A percentile compares a stretch with the other conserved stretches of the same genome.
Evolutionary conservation across 2,113 vertebrate genomes (phyloP).

Genomic region (Fregata magnificens): DNA sequence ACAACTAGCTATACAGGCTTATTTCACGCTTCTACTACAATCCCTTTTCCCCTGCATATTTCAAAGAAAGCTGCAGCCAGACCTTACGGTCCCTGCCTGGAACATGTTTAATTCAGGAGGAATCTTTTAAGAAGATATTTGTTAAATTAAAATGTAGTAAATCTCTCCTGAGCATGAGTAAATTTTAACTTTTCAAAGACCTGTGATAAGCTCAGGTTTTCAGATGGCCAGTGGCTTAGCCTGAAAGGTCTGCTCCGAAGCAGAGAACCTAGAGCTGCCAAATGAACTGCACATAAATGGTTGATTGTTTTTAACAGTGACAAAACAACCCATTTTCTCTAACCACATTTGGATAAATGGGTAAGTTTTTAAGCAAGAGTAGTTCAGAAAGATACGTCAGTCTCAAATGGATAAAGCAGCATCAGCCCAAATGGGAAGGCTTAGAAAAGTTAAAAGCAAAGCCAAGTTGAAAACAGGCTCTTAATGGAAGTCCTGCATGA

Average conservation of each 20-base stretch:
- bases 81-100: background rate
- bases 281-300: background rate
- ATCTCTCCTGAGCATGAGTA: background rate
- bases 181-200: background rate
- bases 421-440: background rate
- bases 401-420: background rate
- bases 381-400: background rate
- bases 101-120: background rate
- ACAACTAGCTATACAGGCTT: background rate
- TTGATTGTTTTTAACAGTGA: background rate
- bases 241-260: background rate
- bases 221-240: background rate
- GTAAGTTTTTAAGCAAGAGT: background rate
- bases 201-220: background rate
- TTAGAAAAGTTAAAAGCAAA: background rate
- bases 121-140: background rate
- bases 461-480: background rate
- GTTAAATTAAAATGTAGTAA: background rate
- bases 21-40: background rate
- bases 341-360: background rate
- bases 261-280: background rate
- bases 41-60: background rate
- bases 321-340: background rate
- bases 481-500: background rate
- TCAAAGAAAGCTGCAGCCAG: background rate